Conservation (phyloP, 2,113 vertebrate genomes). For the Todiramphus chloris region DNA sequence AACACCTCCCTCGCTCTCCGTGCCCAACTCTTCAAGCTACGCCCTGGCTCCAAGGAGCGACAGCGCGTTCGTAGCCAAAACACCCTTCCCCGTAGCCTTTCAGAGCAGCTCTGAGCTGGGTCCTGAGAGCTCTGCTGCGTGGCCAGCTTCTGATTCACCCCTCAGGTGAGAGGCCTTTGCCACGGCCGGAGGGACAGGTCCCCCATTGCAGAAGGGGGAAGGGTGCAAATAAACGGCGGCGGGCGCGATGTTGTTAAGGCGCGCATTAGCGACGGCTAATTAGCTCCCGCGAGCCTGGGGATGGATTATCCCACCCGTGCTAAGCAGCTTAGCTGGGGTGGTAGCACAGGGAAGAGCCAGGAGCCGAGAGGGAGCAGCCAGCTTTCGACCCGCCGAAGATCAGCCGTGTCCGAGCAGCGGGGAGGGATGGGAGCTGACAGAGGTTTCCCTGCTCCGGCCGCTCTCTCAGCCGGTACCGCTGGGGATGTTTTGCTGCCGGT, state of each 20-base stretch:
- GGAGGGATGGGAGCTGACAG: neutral
- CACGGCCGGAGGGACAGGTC: neutral
- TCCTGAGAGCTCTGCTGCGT: neutral
- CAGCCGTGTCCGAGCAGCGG: neutral
- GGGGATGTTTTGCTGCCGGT: accelerated
- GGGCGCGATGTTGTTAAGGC: neutral
- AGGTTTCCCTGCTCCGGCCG: neutral
- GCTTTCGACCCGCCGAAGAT: neutral
- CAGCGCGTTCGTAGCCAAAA: accelerated
- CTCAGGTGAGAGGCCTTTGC: accelerated
- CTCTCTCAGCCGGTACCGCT: neutral
- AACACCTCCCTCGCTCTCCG: neutral
- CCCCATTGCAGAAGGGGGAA: no score
- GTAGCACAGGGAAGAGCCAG: neutral
- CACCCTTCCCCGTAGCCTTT: neutral
- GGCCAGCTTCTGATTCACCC: neutral
- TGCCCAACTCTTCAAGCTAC: neutral
- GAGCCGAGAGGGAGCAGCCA: neutral
- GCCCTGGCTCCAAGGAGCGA: neutral
- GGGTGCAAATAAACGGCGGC: neutral
- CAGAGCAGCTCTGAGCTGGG: neutral
- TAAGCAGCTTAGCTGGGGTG: neutral
- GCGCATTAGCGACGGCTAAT: neutral
- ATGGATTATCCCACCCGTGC: neutral
- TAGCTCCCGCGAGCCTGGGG: neutral